Evolutionary conservation across 2,888 invertebrate genomes (phyloP).

Genomic region (Helicoverpa assulta): DNA sequence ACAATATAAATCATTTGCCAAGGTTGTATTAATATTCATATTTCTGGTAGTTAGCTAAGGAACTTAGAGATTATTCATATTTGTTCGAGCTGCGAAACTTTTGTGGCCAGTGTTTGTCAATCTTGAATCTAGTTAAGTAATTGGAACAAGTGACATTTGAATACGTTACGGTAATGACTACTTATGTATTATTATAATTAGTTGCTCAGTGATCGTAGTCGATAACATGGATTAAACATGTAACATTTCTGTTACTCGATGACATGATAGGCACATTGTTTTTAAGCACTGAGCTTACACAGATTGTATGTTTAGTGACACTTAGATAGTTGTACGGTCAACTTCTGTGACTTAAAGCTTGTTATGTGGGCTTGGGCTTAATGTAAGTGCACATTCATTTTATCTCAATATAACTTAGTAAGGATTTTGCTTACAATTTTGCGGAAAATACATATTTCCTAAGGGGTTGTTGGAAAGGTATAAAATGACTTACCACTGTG

Average conservation of each 20-base stretch:
- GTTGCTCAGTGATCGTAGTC: neutral
- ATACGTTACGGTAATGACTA: neutral
- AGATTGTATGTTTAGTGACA: too few relatives aligned
- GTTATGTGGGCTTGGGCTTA: too few relatives aligned
- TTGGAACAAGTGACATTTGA: slow-evolving; percentile 24
- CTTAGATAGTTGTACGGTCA: too few relatives aligned
- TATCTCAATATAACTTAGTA: too few relatives aligned
- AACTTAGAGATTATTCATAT: slow-evolving; percentile 13
- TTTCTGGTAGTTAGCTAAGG: slow-evolving; percentile 28
- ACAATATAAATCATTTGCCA: slow-evolving; percentile 71
- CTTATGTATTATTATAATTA: neutral
- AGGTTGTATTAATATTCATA: slow-evolving; percentile 72
- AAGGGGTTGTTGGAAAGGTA: too few relatives aligned
- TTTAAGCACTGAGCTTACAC: neutral
- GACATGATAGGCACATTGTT: neutral
- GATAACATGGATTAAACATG: neutral
- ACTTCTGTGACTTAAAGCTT: too few relatives aligned
- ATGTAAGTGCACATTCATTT: too few relatives aligned
- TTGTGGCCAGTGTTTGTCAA: slow-evolving; percentile 19
- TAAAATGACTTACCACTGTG: too few relatives aligned
- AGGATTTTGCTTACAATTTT: too few relatives aligned
- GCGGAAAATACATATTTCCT: too few relatives aligned
- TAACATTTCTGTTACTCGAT: neutral
- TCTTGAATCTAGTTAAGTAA: neutral
- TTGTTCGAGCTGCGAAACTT: slow-evolving; percentile 26